A percentile compares a stretch with the other conserved stretches of the same genome.
Evolutionary conservation across 2,888 invertebrate species (phyloP).

Genomic region (Acanthosoma haemorrhoidale): DNA sequence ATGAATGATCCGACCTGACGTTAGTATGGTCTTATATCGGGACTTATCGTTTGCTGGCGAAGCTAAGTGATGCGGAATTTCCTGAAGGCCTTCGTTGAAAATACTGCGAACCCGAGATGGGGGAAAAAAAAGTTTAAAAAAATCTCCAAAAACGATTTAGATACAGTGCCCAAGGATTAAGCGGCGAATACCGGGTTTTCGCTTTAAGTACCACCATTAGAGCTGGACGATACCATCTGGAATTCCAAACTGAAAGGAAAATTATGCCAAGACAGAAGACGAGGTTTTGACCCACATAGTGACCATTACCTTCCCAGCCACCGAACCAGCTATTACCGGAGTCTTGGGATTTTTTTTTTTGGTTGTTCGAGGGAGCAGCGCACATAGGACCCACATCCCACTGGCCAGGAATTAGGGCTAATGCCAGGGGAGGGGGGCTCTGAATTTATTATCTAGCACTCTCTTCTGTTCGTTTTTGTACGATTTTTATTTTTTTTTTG

Average conservation of each 20-base stretch:
- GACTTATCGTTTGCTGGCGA: neutral
- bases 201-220: neutral
- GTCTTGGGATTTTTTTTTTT: neutral
- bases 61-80: neutral
- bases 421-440: neutral
- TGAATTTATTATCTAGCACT: conserved; percentile 9
- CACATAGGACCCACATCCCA: neutral
- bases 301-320: neutral
- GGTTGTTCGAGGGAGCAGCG: neutral
- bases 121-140: too few species aligned
- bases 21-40: neutral
- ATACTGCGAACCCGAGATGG: neutral
- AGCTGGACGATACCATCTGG: neutral
- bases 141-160: neutral
- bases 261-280: neutral
- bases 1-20: neutral
- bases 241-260: neutral
- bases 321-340: neutral
- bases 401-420: neutral
- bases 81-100: neutral
- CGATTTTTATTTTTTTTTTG: neutral
- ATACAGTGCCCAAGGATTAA: neutral
- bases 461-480: neutral
- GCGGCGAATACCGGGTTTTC: neutral
- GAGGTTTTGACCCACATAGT: neutral